Percentiles rank a stretch among this genome's conserved stretches.
Evolutionary conservation across 2,113 vertebrate species (phyloP).

Genomic region (Ammodytes marinus): DNA sequence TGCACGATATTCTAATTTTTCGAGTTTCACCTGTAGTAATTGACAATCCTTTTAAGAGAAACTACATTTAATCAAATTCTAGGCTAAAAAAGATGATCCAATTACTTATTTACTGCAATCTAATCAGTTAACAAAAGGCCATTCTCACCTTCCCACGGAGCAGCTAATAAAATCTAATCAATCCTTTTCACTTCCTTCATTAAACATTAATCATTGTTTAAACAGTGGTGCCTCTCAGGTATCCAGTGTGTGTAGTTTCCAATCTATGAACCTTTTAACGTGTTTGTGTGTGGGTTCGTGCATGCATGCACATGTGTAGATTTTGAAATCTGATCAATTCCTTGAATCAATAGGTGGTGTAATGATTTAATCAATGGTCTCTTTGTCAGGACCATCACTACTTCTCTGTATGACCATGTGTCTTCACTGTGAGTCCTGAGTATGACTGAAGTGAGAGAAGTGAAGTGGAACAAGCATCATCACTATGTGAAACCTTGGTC

Average conservation of each 20-base stretch:
- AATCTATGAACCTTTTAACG: constrained; percentile 15
- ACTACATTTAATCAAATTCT: constrained; percentile 40
- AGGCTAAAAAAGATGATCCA: constrained; percentile 43
- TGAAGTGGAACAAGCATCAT: constrained; percentile 22
- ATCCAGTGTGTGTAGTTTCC: constrained; percentile 31
- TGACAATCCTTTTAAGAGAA: constrained; percentile 16
- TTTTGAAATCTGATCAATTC: constrained; percentile 52
- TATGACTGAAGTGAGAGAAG: constrained; percentile 28
- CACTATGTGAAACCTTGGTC: constrained; percentile 13
- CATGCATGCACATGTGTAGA: constrained; percentile 15
- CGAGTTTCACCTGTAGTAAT: too few species aligned
- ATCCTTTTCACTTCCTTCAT: constrained; percentile 69
- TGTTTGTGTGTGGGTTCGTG: constrained; percentile 9
- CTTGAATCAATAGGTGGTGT: constrained; percentile 64
- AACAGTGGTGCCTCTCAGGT: constrained; percentile 48
- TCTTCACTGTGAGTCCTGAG: not conserved
- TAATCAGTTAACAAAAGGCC: constrained; percentile 75
- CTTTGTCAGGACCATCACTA: constrained; percentile 39
- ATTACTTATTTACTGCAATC: constrained; percentile 67
- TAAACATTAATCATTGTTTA: constrained; percentile 72
- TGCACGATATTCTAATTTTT: too few species aligned
- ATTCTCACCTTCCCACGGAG: constrained; percentile 62
- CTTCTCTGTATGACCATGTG: constrained; percentile 5
- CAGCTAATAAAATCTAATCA: constrained; percentile 70
- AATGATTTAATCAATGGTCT: constrained; percentile 69